phyloP scores from a whole-genome alignment of 2,113 vertebrate species.

The Corythoichthys intestinalis region DNA sequence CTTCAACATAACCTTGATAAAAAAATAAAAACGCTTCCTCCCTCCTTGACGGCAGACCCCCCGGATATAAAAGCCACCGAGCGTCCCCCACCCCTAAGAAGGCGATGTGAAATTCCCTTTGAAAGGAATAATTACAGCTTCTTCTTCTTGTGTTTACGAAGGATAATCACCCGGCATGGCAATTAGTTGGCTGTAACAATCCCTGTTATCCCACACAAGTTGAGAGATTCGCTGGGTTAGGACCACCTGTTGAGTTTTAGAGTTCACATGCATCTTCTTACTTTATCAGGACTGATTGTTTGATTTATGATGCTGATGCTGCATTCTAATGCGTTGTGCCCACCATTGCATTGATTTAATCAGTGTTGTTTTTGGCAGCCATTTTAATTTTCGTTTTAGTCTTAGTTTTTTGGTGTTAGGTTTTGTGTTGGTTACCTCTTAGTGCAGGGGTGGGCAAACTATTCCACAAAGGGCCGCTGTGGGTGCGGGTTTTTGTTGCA shows the following conservation, averaged over 20 bases:
- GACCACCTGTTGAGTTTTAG: conserved; percentile 34
- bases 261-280: conserved; percentile 7
- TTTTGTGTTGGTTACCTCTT: no score
- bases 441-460: no score
- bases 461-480: no score
- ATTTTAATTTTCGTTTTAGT: no score
- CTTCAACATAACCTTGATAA: conserved; percentile 63
- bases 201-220: conserved; percentile 43
- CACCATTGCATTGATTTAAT: neutral
- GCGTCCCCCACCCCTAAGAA: conserved; percentile 19
- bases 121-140: conserved; percentile 61
- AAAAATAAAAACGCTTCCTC: conserved; percentile 53
- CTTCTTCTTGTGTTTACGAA: conserved; percentile 59
- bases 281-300: neutral
- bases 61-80: conserved; percentile 6
- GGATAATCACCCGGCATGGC: conserved; percentile 56
- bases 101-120: conserved; percentile 54
- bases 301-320: neutral
- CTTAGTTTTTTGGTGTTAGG: no score
- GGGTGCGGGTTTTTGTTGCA: no score
- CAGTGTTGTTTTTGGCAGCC: neutral
- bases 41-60: conserved; percentile 26
- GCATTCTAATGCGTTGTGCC: neutral
- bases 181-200: conserved; percentile 59
- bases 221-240: conserved; percentile 35